Base-by-base conservation (phyloP, 2,797 vertebrate genomes). In the Lacerta bilineata region DNA sequence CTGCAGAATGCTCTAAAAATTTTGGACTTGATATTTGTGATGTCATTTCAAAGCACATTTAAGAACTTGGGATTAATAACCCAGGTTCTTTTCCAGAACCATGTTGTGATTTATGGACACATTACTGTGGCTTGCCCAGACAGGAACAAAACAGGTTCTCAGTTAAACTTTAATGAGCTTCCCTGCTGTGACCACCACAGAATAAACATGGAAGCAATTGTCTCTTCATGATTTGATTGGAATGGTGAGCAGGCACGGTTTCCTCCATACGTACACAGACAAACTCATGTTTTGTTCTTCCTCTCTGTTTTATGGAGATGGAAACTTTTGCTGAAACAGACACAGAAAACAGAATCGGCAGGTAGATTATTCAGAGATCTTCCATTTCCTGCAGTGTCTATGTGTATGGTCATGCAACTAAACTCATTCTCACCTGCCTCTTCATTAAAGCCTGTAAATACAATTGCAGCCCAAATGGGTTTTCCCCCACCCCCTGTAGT, bases 401-500 rank as follows among this genome's bases (percentile, higher is more conserved):
- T 9, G 25, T 0, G 0, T 36, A 84, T 8, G 85, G 68, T 64
- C 87, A 82, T 68, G 43, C 8, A 36, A 23, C 11, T 10, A 82
- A 46, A 15, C 46, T 46, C 55, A 72, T 83, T 61, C 72, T 90
- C 79, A 39, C 15, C 85, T 72, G 10, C 4, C 23, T 11, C 0
- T 29, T 92, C 61, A 4, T 71, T 89, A 71, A 43, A 90, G 18
- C 64, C 66, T 46, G 17, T 33, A 68, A 83, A 5, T 71, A 46
- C 2, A 75, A 75, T 50, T 77, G 41, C n/a, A 64, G n/a, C 0
- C 20, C 0, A 10, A 77, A 9, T 29, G 68, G 69, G 43, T 66
- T 9, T 33, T 2, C 33, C 2, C 2, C 3, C 3, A 11, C 50
- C 3, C 13, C 10, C 23, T 25, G 15, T 20, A 0, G 0, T 43